Base-by-base conservation (phyloP, 2,797 vertebrate genomes). In the Hozukius guyotensis region DNA sequence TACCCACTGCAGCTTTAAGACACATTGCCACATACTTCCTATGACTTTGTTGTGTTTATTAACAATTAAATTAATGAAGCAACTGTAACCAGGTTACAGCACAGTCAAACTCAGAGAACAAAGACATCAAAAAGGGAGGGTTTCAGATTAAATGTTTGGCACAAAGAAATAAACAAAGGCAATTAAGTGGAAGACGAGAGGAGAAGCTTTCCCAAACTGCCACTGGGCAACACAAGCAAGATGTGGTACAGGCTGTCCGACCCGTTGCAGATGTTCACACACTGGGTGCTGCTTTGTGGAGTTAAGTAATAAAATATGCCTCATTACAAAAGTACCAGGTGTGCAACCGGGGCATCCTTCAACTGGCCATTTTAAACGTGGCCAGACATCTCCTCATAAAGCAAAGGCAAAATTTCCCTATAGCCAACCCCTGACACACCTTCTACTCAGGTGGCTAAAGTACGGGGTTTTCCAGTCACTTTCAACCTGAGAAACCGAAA, bases 141-240 rank as follows among this genome's bases (percentile, higher is more conserved):
- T 12, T 13, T 53, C 1, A 0, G 32, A 70, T 3, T 2, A 56
- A 38, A 63, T 32, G 20, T 52, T 46, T 49, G 13, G 46, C 63
- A 46, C 20, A 75, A 8, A 59, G 31, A 59, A 0, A 0, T n/a
- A 65, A 49, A 42, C 56, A 63, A 67, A 53, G 29, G 34, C 46
- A 24, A 16, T 20, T 14, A 74, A 73, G n/a, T 59, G 46, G 63
- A 82, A 75, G 42, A 82, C 63, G 34, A 69, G 31, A 72, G 27
- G 13, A 63, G 16, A 72, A 53, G 57, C 66, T 72, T 57, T 55
- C 36, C 27, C n/a, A 62, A 76, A 65, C 8, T 34, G 57, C 78
- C 62, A 13, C 18, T 49, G 14, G 18, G 20, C n/a, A 74, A 49
- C 14, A 16, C 13, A 8, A 57, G 16, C 53, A 65, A 20, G 69